Percentiles rank a stretch among this genome's conserved stretches.
Conservation (phyloP, 2,113 vertebrate genomes). For the Mobula birostris region DNA sequence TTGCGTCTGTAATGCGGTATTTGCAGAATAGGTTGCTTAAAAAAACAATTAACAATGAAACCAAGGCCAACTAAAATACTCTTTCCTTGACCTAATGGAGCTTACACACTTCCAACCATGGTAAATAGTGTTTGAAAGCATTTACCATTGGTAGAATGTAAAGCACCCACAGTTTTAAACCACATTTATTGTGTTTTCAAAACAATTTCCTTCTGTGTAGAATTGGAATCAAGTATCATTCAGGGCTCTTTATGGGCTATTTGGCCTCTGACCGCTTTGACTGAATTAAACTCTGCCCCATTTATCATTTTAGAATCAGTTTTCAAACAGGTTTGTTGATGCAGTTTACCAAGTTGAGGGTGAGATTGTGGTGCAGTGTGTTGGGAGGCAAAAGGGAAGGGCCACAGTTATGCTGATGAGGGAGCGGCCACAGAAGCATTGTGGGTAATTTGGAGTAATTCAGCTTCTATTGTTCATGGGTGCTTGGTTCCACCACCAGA, state of each 20-base stretch:
- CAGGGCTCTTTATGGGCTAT: background rate
- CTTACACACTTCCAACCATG: too few species aligned
- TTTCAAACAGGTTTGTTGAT: background rate
- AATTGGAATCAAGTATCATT: background rate
- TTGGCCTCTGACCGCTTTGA: background rate
- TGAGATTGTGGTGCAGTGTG: background rate
- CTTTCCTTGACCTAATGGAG: too few species aligned
- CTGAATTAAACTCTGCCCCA: background rate
- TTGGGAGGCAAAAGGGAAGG: too few species aligned
- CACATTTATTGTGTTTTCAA: background rate
- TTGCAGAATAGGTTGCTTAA: too few species aligned
- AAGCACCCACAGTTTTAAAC: background rate
- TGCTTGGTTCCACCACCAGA: background rate
- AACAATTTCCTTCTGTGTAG: background rate
- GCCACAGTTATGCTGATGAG: background rate
- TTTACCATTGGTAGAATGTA: too few species aligned
- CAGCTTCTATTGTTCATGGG: background rate
- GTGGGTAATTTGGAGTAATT: background rate
- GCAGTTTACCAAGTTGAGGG: background rate
- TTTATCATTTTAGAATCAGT: background rate
- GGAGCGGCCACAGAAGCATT: background rate
- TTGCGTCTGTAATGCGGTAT: too few species aligned
- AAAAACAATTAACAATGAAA: too few species aligned
- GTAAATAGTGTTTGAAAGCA: too few species aligned
- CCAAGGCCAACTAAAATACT: too few species aligned